Evolutionary conservation across 2,888 invertebrate species (phyloP), one percentile per base, ranked within the genome.

Genomic region (Drosophila algonquin): DNA sequence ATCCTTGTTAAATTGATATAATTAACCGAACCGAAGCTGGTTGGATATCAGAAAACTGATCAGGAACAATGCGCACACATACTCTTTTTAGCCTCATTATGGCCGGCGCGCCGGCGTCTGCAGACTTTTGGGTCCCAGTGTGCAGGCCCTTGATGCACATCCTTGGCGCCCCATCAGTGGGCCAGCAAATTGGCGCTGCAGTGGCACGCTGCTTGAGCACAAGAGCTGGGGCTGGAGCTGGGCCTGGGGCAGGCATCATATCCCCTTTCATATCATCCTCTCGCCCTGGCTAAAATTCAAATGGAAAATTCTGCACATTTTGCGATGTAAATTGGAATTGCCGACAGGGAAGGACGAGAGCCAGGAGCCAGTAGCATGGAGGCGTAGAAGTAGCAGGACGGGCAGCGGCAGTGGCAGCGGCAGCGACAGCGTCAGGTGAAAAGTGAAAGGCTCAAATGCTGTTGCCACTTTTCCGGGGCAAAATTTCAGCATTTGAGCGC

Each of bases 291-390:
- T 14, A 67, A 65, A 67, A 70, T 70, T 67, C 70, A 67, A 84
- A 81, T 81, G 67, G 85, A 80, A 77, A 84, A 74, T 75, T 76
- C 62, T 84, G 89, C 75, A 79, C 79, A 87, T 89, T 87, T 73
- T 57, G 75, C 53, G 21, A 53, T 55, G 75, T 54, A 67, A 68
- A 75, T 67, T 72, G 68, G 68, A 72, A 72, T 74, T 74, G 72
- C 75, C 58, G 75, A 50, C 55, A 32, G 71, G 27, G 40, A 24
- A 24, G 57, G 24, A 52, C 21, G 44, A 53, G 35, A 24, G 61
- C 59, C 46, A 53, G n/a, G 18, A 24, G 18, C 35, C 55, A 55
- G 18, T 35, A 27, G 68, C 70, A 40, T n/a, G 57, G 21, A 44
- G 56, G 55, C 44, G 21, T 21, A 21, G 21, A 21, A 9, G 16